Percentiles rank a stretch among this genome's conserved stretches.
Conservation (phyloP, 2,113 vertebrate genomes). For the Onychostruthus taczanowskii region DNA sequence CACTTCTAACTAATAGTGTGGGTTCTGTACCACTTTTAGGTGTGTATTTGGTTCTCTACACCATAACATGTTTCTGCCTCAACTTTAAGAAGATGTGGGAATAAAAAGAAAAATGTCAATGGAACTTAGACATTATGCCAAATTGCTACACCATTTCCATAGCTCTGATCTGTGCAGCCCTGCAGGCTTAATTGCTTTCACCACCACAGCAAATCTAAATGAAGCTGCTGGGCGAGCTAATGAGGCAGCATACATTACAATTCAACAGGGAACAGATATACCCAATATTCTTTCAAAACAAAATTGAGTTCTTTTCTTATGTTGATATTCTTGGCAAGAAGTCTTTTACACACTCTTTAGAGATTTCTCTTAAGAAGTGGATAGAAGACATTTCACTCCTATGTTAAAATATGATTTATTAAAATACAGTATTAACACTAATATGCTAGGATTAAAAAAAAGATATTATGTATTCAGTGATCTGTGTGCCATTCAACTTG, state of each 20-base stretch:
- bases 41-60: background rate
- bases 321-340: background rate
- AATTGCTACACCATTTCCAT: constrained; percentile 28
- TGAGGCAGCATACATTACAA: background rate
- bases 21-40: background rate
- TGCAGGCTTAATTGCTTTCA: constrained; percentile 23
- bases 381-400: background rate
- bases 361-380: background rate
- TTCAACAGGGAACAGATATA: background rate
- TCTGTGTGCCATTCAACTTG: background rate
- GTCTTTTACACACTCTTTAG: background rate
- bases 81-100: background rate
- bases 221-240: background rate
- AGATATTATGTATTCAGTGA: background rate
- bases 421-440: background rate
- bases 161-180: constrained; percentile 14
- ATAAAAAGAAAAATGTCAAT: background rate
- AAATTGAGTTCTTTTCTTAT: background rate
- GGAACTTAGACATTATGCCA: background rate
- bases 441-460: background rate
- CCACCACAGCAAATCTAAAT: background rate
- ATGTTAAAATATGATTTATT: background rate
- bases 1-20: background rate
- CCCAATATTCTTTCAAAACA: background rate
- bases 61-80: background rate